phyloP scores from a whole-genome alignment of 2,113 vertebrate species.

The Notothenia rossii region DNA sequence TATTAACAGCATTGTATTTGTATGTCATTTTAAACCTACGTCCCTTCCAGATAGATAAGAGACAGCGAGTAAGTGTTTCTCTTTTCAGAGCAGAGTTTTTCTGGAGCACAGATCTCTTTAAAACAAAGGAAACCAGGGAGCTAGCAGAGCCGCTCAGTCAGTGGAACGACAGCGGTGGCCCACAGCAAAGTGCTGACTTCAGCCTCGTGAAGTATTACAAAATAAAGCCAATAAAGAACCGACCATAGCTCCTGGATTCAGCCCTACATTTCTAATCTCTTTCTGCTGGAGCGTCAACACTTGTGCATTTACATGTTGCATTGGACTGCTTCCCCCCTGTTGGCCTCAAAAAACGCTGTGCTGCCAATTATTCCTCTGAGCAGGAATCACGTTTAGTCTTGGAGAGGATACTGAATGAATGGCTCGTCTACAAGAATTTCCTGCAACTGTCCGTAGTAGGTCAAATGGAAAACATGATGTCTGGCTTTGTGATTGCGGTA shows the following conservation, averaged over 20 bases:
- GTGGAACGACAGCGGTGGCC: slow-evolving; percentile 28
- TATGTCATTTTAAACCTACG: background rate
- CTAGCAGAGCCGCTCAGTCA: slow-evolving; percentile 29
- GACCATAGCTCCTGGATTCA: slow-evolving; percentile 64
- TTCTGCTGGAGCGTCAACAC: slow-evolving; percentile 48
- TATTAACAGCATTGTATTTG: background rate
- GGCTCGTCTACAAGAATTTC: slow-evolving; percentile 71
- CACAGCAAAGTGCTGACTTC: slow-evolving; percentile 66
- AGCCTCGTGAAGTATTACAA: slow-evolving; percentile 60
- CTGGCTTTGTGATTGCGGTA: slow-evolving; percentile 44
- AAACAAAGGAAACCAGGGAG: slow-evolving; percentile 35
- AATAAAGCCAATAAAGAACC: slow-evolving; percentile 68
- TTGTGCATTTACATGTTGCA: slow-evolving; percentile 44
- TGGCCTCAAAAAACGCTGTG: slow-evolving; percentile 54
- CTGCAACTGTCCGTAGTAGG: slow-evolving; percentile 75
- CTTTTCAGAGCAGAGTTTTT: slow-evolving; percentile 8
- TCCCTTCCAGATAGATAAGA: background rate
- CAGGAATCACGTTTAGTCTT: slow-evolving; percentile 65
- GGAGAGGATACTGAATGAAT: slow-evolving; percentile 74
- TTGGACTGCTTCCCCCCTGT: slow-evolving; percentile 42
- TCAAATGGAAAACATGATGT: slow-evolving; percentile 68
- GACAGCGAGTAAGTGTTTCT: background rate
- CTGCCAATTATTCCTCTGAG: slow-evolving; percentile 59
- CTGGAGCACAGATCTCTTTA: slow-evolving; percentile 27
- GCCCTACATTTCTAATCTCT: slow-evolving; percentile 62